Base-by-base conservation (phyloP, 2,888 invertebrate species). In the Lithosia quadra region DNA sequence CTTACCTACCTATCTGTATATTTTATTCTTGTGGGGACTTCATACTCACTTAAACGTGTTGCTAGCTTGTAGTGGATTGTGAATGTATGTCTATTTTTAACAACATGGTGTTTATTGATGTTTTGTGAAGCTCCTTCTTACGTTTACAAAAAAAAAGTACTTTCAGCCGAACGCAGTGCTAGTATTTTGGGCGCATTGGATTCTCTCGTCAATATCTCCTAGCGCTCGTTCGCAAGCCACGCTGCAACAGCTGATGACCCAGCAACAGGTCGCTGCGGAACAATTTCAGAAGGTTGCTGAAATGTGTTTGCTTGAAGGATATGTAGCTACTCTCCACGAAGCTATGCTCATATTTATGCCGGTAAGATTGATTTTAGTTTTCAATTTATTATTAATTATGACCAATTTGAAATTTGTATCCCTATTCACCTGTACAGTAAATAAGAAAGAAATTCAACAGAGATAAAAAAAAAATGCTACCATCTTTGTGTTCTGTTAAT, bases 271-370 rank as follows among this genome's bases (percentile, higher is more conserved):
- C 1, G 86, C 89, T 2, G 85, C 86, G 0, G 89, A 92, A n/a
- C 88, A 92, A 74, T 93, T 96, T 60, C 92, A 90, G 36, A 84
- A 86, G 60, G 92, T 96, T 1, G 93, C 96, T 0, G 92, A 94
- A 72, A 86, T 92, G 34, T 95, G 96, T 77, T 86, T 97, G 11
- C 85, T 90, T 21, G 91, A 92, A 34, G 95, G 96, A 15, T 96
- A 96, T 79, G 90, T 96, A 9, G 92, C 93, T 55, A 96, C 96
- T 0, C 85, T 98, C 33, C 94, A 95, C 62, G 96, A 96, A 80
- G 96, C 97, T 72, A 96, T 97, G 83, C 90, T 95, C 60, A 96
- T 97, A 78, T 98, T 98, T 88, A 96, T 97, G 89, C 96, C 96
- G 78, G 96, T 97, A 90, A 91, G 93, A 66, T 61, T 22, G 18